Conservation (phyloP, 2,797 vertebrate species). For the Leptatherina wallacei region DNA sequence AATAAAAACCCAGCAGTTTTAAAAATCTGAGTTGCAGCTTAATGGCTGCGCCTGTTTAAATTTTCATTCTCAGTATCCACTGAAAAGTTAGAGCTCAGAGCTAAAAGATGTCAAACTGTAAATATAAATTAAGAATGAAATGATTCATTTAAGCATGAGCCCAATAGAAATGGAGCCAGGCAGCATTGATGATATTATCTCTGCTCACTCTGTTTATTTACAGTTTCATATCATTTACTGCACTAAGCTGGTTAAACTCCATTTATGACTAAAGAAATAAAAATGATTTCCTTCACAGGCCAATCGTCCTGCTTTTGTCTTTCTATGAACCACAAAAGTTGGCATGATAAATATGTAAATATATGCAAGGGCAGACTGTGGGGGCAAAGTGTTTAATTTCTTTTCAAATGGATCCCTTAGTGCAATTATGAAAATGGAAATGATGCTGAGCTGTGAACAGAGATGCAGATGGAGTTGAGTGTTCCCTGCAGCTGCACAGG, state of each 20-base stretch:
- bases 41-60: constrained; percentile 11
- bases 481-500: constrained; percentile 28
- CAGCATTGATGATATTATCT: not conserved
- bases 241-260: not conserved
- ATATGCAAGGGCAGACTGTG: constrained; percentile 12
- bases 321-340: constrained; percentile 23
- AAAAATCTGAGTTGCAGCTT: constrained; percentile 5
- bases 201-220: not conserved
- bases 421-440: constrained; percentile 61
- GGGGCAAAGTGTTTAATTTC: constrained; percentile 51
- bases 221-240: not conserved
- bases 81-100: no score
- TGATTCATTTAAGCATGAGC: not conserved
- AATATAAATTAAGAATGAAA: not conserved
- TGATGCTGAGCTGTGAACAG: constrained; percentile 23
- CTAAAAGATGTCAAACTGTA: not conserved
- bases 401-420: constrained; percentile 41
- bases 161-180: not conserved
- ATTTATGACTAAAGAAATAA: not conserved
- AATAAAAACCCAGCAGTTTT: no score
- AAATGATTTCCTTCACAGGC: not conserved
- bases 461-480: constrained; percentile 33
- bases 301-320: constrained; percentile 6
- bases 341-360: constrained; percentile 58
- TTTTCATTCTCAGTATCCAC: not conserved